These are phyloP conservation scores for Lamellibrachia luymesi DNA, from an alignment of 1,140 invertebrate species.

Conservation along the genomic window DNA sequence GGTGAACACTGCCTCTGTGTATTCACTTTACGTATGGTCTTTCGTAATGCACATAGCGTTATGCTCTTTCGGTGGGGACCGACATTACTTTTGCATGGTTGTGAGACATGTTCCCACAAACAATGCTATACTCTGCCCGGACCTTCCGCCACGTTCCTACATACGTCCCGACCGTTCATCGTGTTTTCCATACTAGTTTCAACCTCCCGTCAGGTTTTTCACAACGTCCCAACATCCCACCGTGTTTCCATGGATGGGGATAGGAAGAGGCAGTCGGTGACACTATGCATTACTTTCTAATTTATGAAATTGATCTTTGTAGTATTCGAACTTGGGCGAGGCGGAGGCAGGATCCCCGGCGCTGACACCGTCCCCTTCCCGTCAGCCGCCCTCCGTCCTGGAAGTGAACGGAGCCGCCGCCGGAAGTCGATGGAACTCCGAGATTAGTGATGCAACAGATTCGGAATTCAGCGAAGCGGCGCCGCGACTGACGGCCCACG, in stretches of 20 bases:
- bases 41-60: no score
- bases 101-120: background rate
- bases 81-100: no score
- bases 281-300: background rate
- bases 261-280: background rate
- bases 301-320: background rate
- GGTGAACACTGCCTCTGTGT: no score
- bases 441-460: background rate
- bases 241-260: no score
- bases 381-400: background rate
- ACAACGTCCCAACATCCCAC: no score
- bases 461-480: background rate
- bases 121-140: background rate
- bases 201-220: no score
- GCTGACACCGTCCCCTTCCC: background rate
- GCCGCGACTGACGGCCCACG: background rate
- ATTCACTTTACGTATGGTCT: no score
- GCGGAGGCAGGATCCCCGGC: background rate
- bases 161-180: no score
- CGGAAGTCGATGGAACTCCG: background rate
- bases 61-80: no score
- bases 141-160: no score
- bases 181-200: no score
- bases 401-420: background rate
- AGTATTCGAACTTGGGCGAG: background rate